A percentile compares a stretch with the other conserved stretches of the same genome.
Conservation (phyloP, 1,140 invertebrate genomes). For the Pachyrhynchus sulphureomaculatus region DNA sequence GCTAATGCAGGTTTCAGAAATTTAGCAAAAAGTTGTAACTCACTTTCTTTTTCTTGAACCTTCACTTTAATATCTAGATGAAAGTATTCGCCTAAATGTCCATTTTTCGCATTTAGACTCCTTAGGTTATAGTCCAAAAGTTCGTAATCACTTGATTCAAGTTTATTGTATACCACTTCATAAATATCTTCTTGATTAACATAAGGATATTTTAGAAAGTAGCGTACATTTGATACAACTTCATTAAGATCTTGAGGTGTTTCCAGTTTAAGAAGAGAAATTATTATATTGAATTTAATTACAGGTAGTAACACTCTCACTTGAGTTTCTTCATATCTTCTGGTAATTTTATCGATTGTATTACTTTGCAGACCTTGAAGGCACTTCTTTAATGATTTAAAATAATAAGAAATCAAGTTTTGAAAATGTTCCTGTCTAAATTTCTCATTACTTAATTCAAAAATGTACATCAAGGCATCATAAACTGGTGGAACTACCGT, state of each 20-base stretch:
- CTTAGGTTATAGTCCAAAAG: background rate
- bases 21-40: conserved; percentile 11
- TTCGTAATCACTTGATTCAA: background rate
- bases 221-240: background rate
- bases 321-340: background rate
- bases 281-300: background rate
- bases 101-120: conserved; percentile 9
- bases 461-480: conserved; percentile 16
- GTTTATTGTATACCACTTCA: conserved; percentile 8
- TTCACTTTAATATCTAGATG: conserved; percentile 3
- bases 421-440: no score
- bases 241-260: conserved; percentile 2
- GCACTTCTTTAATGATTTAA: no score
- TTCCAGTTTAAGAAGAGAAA: background rate
- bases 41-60: background rate
- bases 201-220: background rate
- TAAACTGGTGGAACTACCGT: conserved; percentile 5
- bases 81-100: conserved; percentile 19
- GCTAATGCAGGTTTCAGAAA: background rate
- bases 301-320: conserved; percentile 2
- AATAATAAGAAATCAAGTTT: conserved; percentile 3
- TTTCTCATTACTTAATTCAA: conserved; percentile 1
- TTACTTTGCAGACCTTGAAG: background rate
- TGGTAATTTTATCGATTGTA: background rate
- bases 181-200: conserved; percentile 22